These are phyloP conservation scores for Nomada hirtipes DNA, from an alignment of 2,888 invertebrate genomes.

Conservation along the genomic window DNA sequence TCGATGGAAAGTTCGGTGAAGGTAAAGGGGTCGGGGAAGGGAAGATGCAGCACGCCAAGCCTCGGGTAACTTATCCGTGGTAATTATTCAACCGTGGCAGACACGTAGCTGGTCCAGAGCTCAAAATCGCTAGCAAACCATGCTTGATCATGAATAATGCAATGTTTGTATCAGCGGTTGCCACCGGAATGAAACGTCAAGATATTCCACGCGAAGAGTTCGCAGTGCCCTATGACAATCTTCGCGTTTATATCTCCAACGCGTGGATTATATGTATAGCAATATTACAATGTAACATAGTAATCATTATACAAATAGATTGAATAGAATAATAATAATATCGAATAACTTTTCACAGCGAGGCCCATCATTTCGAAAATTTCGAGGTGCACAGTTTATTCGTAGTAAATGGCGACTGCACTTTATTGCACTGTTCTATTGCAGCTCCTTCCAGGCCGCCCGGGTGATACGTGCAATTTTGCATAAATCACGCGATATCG, in stretches of 20 bases:
- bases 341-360: not conserved
- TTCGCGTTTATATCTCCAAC: not conserved
- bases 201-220: conserved; percentile 49
- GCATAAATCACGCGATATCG: conserved; percentile 40
- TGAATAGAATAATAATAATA: too few species aligned
- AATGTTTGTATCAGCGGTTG: conserved; percentile 75
- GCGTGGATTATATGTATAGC: too few species aligned
- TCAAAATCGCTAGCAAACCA: conserved; percentile 35
- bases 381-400: not conserved
- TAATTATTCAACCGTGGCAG: conserved; percentile 72
- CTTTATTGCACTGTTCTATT: conserved; percentile 23
- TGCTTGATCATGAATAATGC: conserved; percentile 73
- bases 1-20: conserved; percentile 22
- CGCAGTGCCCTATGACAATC: conserved; percentile 7
- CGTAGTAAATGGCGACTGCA: not conserved
- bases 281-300: too few species aligned
- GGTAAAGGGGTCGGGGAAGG: not conserved
- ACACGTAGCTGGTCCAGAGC: conserved; percentile 13
- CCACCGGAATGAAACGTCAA: conserved; percentile 56
- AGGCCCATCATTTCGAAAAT: not conserved
- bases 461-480: conserved; percentile 25
- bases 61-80: conserved; percentile 69
- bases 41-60: conserved; percentile 11
- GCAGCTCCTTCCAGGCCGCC: conserved; percentile 1
- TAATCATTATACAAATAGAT: too few species aligned